phyloP scores from a whole-genome alignment of 2,888 invertebrate species.

The Gerris lacustris region DNA sequence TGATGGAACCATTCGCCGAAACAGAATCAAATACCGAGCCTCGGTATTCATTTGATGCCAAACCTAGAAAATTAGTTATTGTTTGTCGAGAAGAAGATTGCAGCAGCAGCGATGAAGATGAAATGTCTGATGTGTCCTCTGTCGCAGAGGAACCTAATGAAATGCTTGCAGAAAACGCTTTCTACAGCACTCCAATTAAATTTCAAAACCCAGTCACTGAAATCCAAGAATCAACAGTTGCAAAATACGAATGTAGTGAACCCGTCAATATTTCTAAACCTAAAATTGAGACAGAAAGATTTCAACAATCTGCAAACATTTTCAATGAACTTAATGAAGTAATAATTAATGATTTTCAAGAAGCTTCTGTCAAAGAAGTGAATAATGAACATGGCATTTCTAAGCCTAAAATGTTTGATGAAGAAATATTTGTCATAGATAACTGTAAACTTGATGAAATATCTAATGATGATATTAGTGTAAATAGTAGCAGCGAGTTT shows the following conservation, averaged over 20 bases:
- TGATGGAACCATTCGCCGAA: slow-evolving; percentile 20
- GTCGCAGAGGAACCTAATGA: not conserved
- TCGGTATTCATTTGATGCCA: slow-evolving; percentile 17
- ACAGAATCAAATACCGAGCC: slow-evolving; percentile 18
- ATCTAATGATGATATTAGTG: not conserved
- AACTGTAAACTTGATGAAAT: not conserved
- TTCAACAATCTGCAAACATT: not conserved
- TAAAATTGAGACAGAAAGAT: not conserved
- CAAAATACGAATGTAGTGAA: not conserved
- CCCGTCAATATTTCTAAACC: not conserved
- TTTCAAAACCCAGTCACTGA: not conserved
- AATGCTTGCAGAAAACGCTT: not conserved
- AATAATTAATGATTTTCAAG: not conserved
- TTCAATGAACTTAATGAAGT: not conserved
- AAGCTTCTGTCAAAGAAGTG: not conserved
- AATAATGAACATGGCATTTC: not conserved
- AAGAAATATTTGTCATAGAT: not conserved
- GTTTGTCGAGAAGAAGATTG: slow-evolving; percentile 21
- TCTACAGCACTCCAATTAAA: not conserved
- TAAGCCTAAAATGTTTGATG: not conserved
- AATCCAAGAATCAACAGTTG: not conserved
- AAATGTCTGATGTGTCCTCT: not conserved
- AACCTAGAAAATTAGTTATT: slow-evolving; percentile 25
- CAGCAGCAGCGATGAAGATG: slow-evolving; percentile 6
- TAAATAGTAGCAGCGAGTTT: not conserved